Percentiles rank a stretch among this genome's conserved stretches.
Conservation (phyloP, 2,888 invertebrate genomes). For the Anticlea derivata region DNA sequence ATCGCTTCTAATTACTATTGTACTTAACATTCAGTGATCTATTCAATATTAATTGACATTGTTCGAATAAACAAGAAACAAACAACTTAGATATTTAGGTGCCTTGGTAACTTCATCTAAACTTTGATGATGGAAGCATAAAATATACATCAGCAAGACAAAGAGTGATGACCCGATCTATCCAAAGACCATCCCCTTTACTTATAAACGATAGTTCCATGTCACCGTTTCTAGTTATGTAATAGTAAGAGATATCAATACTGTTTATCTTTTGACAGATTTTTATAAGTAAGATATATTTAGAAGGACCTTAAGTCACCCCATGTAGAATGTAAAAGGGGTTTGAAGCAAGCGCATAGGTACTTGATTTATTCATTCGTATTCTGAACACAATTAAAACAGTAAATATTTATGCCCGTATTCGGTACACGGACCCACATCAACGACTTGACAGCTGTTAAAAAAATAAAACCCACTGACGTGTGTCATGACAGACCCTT, state of each 20-base stretch:
- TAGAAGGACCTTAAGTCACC: too few species aligned
- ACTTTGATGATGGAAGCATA: slow-evolving; percentile 16
- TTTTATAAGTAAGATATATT: too few species aligned
- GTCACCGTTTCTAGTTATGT: too few species aligned
- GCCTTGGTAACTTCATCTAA: slow-evolving; percentile 18
- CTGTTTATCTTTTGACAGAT: too few species aligned
- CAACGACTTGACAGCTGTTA: slow-evolving; percentile 35
- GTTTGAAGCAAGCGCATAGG: background rate
- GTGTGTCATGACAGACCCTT: slow-evolving; percentile 33
- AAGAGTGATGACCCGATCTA: background rate
- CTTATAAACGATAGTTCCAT: too few species aligned
- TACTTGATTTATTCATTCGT: slow-evolving; percentile 17
- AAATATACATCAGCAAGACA: slow-evolving; percentile 11
- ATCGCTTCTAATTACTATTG: slow-evolving; percentile 19
- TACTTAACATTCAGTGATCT: background rate
- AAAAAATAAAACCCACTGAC: slow-evolving; percentile 36
- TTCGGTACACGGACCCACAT: slow-evolving; percentile 31
- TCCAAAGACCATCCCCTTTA: too few species aligned
- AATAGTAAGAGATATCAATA: too few species aligned
- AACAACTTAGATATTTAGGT: slow-evolving; percentile 16
- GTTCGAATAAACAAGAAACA: slow-evolving; percentile 5
- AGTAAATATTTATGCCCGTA: slow-evolving; percentile 29
- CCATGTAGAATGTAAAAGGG: background rate
- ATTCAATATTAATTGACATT: slow-evolving; percentile 16
- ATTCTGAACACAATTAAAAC: slow-evolving; percentile 27